Evolutionary conservation across 2,113 vertebrate genomes (phyloP), one percentile per base, ranked within the genome.

Genomic region (Forbesichthys papilliferus): DNA sequence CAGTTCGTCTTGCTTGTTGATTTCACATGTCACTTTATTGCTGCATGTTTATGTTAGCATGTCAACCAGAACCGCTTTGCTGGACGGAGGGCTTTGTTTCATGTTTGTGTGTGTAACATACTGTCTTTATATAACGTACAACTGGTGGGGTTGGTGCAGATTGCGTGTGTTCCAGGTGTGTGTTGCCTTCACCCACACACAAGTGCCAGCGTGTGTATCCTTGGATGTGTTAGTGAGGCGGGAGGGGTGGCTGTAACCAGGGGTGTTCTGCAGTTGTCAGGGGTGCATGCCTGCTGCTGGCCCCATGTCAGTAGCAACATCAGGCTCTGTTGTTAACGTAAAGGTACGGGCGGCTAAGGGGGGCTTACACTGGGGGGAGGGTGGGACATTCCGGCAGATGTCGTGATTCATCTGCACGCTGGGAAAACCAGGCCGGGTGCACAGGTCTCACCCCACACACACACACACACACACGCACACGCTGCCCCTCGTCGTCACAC

Each of bases 321-420:
- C 7, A 18, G 77, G 64, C 16, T 33, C 67, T 52, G 71, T 73
- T 83, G 75, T 88, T 83, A 74, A 84, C 80, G 79, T 86, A 79
- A 75, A 85, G 84, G 67, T 78, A 78, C 79, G 53, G 69, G 77
- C 6, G 59, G 59, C 67, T 80, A 66, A 59, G 48, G 62, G 79
- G 77, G 63, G 59, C 27, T 75, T 72, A 86, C 74, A 76, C 77
- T 84, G 78, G 59, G 66, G 42, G 81, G 75, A 77, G 74, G 74
- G 65, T 72, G 49, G 83, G 80, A 88, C 85, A 83, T 81, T 90
- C 79, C 86, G 85, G 78, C 89, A 90, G 88, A 86, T 91, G 87
- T 87, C 88, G 64, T 85, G 80, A 85, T 86, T 91, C 88, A 89
- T 90, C 85, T 84, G 78, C 68, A 77, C 49, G 14, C 68, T 68